Evolutionary conservation across 2,888 invertebrate genomes (phyloP).

Genomic region (Cantharis rufa): DNA sequence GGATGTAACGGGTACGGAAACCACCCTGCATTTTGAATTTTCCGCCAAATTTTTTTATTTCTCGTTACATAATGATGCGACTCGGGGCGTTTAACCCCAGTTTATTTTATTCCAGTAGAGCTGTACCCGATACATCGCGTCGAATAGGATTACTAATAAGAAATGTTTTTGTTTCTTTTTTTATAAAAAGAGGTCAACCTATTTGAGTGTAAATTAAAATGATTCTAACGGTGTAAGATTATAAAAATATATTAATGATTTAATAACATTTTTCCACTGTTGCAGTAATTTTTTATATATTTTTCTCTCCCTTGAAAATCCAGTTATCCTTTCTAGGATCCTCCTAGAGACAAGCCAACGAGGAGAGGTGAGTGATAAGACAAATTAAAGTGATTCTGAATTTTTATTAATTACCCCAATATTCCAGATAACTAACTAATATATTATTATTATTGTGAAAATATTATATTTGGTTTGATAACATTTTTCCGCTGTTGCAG

Average conservation of each 20-base stretch:
- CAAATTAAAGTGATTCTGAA: too few species aligned
- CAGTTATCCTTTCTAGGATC: too few species aligned
- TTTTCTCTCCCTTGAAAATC: too few species aligned
- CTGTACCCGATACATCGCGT: neutral
- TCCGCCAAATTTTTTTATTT: neutral
- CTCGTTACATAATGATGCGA: neutral
- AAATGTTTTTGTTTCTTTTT: slow-evolving; percentile 25
- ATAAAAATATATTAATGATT: slow-evolving; percentile 13
- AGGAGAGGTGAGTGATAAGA: too few species aligned
- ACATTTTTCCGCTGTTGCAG: neutral
- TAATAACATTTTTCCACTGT: neutral
- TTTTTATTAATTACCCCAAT: too few species aligned
- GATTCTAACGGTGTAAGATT: slow-evolving; percentile 29
- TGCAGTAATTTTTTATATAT: neutral
- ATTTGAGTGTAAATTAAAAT: slow-evolving; percentile 25
- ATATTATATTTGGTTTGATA: neutral
- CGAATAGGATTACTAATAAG: slow-evolving; percentile 31
- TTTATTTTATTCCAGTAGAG: neutral
- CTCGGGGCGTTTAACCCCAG: neutral
- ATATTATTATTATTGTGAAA: too few species aligned
- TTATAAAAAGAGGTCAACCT: slow-evolving; percentile 25
- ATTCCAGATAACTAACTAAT: too few species aligned
- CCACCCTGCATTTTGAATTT: neutral
- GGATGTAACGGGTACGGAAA: neutral
- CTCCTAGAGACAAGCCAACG: too few species aligned